A percentile compares a stretch with the other conserved stretches of the same genome.
phyloP scores from a whole-genome alignment of 2,888 invertebrate genomes.

The Sicus ferrugineus region DNA sequence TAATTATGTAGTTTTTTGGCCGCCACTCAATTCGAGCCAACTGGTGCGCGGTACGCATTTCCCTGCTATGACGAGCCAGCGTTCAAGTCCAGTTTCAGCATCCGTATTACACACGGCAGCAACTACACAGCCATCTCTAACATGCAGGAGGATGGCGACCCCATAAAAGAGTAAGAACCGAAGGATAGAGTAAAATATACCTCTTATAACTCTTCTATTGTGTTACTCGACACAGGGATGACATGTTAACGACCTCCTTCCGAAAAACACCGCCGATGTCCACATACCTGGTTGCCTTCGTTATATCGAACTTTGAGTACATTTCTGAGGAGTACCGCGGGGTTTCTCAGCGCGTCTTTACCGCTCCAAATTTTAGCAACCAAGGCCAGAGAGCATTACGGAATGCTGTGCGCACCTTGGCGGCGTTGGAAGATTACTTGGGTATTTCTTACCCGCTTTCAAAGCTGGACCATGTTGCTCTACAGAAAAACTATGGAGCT shows the following conservation, averaged over 20 bases:
- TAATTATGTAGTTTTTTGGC: constrained; percentile 63
- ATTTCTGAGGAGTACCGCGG: constrained; percentile 60
- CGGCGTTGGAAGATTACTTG: constrained; percentile 72
- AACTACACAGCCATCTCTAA: constrained; percentile 62
- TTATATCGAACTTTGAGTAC: constrained; percentile 72
- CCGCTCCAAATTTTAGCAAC: constrained; percentile 47
- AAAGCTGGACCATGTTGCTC: constrained; percentile 87
- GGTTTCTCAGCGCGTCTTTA: constrained; percentile 58
- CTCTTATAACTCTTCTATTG: neutral
- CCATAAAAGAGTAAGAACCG: constrained; percentile 26
- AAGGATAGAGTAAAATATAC: neutral
- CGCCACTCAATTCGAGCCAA: constrained; percentile 75
- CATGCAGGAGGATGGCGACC: constrained; percentile 50
- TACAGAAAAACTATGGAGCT: constrained; percentile 82
- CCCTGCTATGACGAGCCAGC: constrained; percentile 83
- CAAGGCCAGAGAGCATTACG: constrained; percentile 52
- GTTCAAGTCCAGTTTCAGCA: constrained; percentile 73
- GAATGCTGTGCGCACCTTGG: constrained; percentile 52
- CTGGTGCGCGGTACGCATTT: constrained; percentile 73
- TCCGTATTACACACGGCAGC: constrained; percentile 69
- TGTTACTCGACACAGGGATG: constrained; percentile 32
- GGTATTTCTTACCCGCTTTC: constrained; percentile 77
- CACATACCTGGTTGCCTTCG: constrained; percentile 83
- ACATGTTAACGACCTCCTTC: constrained; percentile 63
- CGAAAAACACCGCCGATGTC: constrained; percentile 73